Base-by-base conservation (phyloP, 2,113 vertebrate species). In the Epinephelus cyanopodus region DNA sequence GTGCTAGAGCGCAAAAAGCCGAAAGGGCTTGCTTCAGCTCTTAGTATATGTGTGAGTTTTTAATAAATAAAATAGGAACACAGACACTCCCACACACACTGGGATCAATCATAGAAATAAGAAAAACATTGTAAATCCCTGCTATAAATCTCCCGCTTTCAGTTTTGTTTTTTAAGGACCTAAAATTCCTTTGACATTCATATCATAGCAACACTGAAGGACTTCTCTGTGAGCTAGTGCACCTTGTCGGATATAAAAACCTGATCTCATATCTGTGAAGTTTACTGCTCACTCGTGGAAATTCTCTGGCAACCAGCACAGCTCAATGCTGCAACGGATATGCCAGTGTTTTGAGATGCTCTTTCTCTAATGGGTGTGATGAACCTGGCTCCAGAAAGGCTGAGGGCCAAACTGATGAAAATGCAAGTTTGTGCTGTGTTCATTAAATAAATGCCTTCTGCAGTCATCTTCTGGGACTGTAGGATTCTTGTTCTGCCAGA, bases 1-100 rank as follows among this genome's bases (percentile, higher is more conserved):
- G 52, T 68, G 42, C 25, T 25, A 25, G 23, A 53, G 66, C 0
- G 23, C 37, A 69, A 78, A 90, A 82, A 70, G 37, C 64, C 42
- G 74, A 21, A 65, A 82, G 33, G 77, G 21, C 6, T 67, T 61
- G 65, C 62, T 86, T 87, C 56, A 39, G 39, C 70, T 50, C 18
- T 68, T 33, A 47, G 75, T 57, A 15, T 62, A 15, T 39, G 11
- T 67, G 45, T 33, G 23, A 77, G 62, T 54, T 85, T 76, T 62
- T 57, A 50, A 63, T 60, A 68, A 65, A 70, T 48, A 76, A 53
- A 54, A 27, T 11, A 25, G 33, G 21, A 63, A 62, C 37, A 83
- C 57, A 58, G 39, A 65, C 27, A n/a, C 53, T 47, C 73, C 50
- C n/a, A 56, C 84, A 86, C 58, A 62, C 50, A 67, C 18, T 50